These are phyloP conservation scores for Caenorhabditis sp. DNA, from an alignment of 2,888 invertebrate species.

Conservation along the genomic window DNA sequence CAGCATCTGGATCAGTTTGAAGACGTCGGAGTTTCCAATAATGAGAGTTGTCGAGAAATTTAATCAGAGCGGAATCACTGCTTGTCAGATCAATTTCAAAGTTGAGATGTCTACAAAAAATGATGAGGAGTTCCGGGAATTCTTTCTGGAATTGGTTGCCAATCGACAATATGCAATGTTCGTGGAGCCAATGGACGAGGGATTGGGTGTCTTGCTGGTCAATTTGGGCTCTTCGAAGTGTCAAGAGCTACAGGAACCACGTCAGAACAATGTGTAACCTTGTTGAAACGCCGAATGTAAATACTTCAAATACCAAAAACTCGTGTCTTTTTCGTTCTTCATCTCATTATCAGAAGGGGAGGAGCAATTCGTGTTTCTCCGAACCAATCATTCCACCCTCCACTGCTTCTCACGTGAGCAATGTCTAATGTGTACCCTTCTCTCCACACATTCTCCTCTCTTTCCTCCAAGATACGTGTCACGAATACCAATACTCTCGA, in stretches of 20 bases:
- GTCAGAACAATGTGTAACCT: no score
- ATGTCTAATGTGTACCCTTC: constrained; percentile 2
- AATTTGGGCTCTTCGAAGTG: not conserved
- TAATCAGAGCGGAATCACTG: not conserved
- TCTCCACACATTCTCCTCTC: constrained; percentile 25
- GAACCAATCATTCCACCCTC: constrained; percentile 5
- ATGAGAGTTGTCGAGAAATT: not conserved
- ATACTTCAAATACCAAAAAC: no score
- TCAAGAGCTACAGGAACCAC: not conserved
- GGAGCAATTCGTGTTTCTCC: no score
- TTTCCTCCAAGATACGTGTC: constrained; percentile 34
- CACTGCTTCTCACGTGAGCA: constrained; percentile 3
- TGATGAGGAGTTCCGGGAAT: not conserved
- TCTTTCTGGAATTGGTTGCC: not conserved
- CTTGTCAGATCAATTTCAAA: constrained; percentile 20
- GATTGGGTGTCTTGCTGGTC: not conserved
- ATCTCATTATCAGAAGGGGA: not conserved
- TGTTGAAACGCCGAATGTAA: no score
- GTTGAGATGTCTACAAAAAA: not conserved
- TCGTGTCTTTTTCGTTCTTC: no score
- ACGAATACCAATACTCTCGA: constrained; percentile 34
- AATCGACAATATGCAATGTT: not conserved
- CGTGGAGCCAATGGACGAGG: not conserved
- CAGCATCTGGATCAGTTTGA: constrained; percentile 23
- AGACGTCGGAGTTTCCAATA: not conserved